Conservation (phyloP, 2,113 vertebrate genomes). For the Pleuronectes platessa region DNA sequence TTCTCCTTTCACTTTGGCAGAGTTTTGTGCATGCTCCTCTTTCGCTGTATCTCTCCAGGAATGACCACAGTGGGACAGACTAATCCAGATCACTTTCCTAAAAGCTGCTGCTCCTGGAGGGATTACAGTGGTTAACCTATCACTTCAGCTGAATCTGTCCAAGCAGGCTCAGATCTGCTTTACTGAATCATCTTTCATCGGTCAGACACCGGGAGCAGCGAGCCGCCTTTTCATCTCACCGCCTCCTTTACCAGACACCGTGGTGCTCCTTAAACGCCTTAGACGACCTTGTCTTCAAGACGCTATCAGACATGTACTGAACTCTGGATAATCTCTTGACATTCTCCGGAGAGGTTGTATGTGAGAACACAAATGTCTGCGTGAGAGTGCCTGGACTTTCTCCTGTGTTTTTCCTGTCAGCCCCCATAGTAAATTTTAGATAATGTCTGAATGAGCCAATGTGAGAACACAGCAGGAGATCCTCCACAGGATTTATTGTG, state of each 20-base stretch:
- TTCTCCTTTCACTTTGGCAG: background rate
- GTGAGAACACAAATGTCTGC: too few species aligned
- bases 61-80: constrained; percentile 16
- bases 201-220: background rate
- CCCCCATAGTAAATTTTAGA: too few species aligned
- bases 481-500: too few species aligned
- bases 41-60: background rate
- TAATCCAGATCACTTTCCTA: constrained; percentile 58
- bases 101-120: constrained; percentile 36
- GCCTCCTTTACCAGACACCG: background rate
- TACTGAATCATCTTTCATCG: constrained; percentile 12
- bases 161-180: background rate
- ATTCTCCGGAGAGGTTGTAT: too few species aligned
- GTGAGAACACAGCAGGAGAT: too few species aligned
- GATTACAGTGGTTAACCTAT: constrained; percentile 51
- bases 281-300: background rate
- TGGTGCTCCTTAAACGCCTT: constrained; percentile 14
- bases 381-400: too few species aligned
- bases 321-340: too few species aligned
- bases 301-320: too few species aligned
- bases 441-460: too few species aligned
- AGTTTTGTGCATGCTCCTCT: constrained; percentile 1
- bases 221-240: background rate
- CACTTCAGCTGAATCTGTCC: constrained; percentile 32
- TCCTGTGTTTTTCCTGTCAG: too few species aligned